These are phyloP conservation scores for Whitmania pigra DNA, from an alignment of 1,140 invertebrate species.

Conservation along the genomic window DNA sequence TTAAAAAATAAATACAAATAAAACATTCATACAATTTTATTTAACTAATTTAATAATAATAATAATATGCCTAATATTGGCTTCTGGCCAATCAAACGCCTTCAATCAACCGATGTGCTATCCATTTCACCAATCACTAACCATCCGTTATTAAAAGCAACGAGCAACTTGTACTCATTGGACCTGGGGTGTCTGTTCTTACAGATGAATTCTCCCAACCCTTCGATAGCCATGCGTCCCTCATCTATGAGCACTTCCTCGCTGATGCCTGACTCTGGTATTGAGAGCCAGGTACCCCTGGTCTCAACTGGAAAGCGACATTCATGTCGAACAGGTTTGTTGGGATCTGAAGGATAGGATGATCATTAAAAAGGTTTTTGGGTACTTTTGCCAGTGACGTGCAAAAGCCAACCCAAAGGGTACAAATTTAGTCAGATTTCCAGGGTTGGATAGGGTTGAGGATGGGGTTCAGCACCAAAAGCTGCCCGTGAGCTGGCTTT, in stretches of 20 bases:
- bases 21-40: too few relatives aligned
- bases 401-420: neutral
- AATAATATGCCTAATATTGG: too few relatives aligned
- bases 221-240: neutral
- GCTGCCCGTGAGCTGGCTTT: neutral
- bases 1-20: too few relatives aligned
- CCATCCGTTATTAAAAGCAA: conserved; percentile 2
- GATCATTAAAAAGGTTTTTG: neutral
- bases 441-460: too few relatives aligned
- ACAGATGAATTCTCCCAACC: neutral
- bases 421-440: too few relatives aligned
- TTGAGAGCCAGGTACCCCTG: neutral
- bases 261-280: neutral
- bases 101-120: neutral
- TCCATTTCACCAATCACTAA: neutral
- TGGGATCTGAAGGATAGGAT: neutral
- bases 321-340: neutral
- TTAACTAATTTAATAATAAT: too few relatives aligned
- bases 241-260: neutral
- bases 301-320: neutral
- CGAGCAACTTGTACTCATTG: neutral
- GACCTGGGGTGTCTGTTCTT: neutral
- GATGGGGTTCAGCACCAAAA: too few relatives aligned
- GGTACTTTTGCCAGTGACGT: too few relatives aligned
- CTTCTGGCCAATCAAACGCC: too few relatives aligned